Conservation (phyloP, 2,888 invertebrate genomes). For the Drosophila pseudotalamancana region DNA sequence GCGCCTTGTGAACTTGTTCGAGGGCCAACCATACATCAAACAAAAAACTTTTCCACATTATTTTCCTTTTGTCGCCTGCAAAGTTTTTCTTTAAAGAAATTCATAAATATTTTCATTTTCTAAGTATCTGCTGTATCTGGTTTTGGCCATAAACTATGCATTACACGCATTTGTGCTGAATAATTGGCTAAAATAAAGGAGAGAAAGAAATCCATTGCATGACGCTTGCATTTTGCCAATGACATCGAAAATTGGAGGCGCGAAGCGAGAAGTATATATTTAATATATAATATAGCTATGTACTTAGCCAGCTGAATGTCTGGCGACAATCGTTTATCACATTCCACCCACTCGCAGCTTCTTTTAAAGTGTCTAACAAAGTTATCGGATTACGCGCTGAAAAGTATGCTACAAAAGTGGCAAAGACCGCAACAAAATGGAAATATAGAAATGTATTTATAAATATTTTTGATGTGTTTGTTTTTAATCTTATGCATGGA, state of each 20-base stretch:
- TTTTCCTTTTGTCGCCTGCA: slow-evolving; percentile 46
- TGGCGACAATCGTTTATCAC: slow-evolving; percentile 25
- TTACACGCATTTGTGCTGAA: slow-evolving; percentile 23
- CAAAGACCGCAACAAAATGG: no score
- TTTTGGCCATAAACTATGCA: slow-evolving; percentile 3
- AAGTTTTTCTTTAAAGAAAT: not conserved
- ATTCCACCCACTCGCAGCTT: not conserved
- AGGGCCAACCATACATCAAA: slow-evolving; percentile 69
- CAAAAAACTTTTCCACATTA: slow-evolving; percentile 52
- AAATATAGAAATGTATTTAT: no score
- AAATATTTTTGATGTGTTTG: no score
- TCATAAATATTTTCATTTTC: slow-evolving; percentile 62
- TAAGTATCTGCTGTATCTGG: slow-evolving; percentile 10
- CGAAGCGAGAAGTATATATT: not conserved
- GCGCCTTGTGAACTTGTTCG: slow-evolving; percentile 69
- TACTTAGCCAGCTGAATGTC: slow-evolving; percentile 6
- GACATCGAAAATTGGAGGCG: not conserved
- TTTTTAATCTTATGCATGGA: no score
- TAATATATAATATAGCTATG: not conserved
- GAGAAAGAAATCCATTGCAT: not conserved
- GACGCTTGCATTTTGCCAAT: slow-evolving; percentile 1
- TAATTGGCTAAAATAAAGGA: slow-evolving; percentile 2
- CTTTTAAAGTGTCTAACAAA: no score
- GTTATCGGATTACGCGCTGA: not conserved
- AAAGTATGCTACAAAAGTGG: slow-evolving; percentile 1